Conservation (phyloP, 2,797 vertebrate genomes). For the Pelochelys cantorii region DNA sequence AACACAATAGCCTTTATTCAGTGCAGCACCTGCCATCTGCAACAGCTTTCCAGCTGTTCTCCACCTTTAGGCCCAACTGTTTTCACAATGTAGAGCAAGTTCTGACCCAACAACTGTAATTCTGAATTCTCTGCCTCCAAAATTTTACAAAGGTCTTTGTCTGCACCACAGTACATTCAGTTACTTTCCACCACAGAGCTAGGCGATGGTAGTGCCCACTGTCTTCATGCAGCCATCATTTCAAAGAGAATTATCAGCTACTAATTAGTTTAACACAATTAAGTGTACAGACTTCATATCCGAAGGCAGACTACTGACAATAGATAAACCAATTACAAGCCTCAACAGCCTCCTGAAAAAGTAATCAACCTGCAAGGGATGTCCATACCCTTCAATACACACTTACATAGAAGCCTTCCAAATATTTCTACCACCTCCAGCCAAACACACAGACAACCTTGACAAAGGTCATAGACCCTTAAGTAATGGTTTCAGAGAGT, state of each 20-base stretch:
- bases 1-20: background rate
- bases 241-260: background rate
- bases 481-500: background rate
- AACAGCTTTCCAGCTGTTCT: background rate
- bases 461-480: background rate
- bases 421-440: background rate
- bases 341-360: background rate
- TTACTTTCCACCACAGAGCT: background rate
- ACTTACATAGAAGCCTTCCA: background rate
- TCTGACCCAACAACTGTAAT: background rate
- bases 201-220: background rate
- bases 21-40: background rate
- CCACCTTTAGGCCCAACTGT: constrained; percentile 12
- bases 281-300: background rate
- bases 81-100: background rate
- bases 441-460: background rate
- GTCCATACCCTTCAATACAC: background rate
- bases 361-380: background rate
- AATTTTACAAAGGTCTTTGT: constrained; percentile 6
- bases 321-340: accelerated
- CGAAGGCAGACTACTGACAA: background rate
- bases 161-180: background rate
- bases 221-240: background rate
- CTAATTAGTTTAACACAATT: background rate
- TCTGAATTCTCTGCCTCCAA: constrained; percentile 10